These are phyloP conservation scores for Dermatemys mawii DNA, from an alignment of 2,113 vertebrate species.

Conservation along the genomic window DNA sequence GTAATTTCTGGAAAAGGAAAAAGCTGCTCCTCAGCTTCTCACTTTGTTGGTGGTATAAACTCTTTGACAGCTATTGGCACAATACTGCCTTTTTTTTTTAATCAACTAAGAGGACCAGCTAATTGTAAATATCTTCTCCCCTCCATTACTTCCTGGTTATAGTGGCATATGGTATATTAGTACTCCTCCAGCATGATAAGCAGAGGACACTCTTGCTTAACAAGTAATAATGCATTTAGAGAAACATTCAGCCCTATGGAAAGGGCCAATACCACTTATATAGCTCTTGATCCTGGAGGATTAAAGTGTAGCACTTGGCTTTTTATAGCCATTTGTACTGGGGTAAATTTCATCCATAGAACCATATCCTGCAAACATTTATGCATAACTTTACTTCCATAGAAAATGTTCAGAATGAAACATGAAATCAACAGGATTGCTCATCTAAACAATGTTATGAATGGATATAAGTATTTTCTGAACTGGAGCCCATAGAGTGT, in stretches of 20 bases:
- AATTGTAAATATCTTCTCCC: neutral
- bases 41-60: neutral
- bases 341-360: neutral
- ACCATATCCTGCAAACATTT: neutral
- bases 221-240: neutral
- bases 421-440: neutral
- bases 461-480: neutral
- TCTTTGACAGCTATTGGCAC: neutral
- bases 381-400: neutral
- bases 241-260: neutral
- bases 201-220: neutral
- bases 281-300: neutral
- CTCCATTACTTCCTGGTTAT: neutral
- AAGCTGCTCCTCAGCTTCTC: neutral
- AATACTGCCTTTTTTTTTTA: neutral
- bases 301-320: neutral
- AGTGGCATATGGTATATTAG: neutral
- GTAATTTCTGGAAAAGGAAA: neutral
- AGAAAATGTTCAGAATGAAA: neutral
- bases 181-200: neutral
- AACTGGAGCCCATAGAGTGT: neutral
- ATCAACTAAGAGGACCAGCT: neutral
- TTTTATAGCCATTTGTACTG: neutral
- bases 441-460: neutral
- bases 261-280: neutral